Conservation (phyloP, 2,888 invertebrate genomes). For the Arge pagana region DNA sequence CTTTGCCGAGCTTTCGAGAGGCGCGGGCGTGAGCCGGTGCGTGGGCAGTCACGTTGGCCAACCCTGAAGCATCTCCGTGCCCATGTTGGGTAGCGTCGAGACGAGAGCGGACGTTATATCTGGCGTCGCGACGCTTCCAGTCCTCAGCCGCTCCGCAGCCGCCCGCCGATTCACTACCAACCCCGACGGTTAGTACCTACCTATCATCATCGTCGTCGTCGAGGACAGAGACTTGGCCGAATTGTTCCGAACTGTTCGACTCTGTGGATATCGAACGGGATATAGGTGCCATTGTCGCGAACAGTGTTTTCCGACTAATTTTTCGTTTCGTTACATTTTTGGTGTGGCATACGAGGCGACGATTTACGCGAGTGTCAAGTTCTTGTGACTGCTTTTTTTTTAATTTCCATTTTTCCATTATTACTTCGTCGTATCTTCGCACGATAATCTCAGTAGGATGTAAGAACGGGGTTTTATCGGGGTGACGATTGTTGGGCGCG, state of each 20-base stretch:
- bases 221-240: too few relatives aligned
- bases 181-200: constrained; percentile 49
- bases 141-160: constrained; percentile 53
- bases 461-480: too few relatives aligned
- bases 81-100: constrained; percentile 55
- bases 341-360: not conserved
- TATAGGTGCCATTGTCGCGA: too few relatives aligned
- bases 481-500: too few relatives aligned
- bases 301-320: too few relatives aligned
- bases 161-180: constrained; percentile 50
- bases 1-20: constrained; percentile 30
- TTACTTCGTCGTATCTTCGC: too few relatives aligned
- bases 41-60: constrained; percentile 53
- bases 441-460: too few relatives aligned
- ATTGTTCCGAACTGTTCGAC: too few relatives aligned
- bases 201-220: not conserved
- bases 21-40: constrained; percentile 40
- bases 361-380: constrained; percentile 11
- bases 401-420: too few relatives aligned
- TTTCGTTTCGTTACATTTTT: too few relatives aligned
- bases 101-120: constrained; percentile 52
- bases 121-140: constrained; percentile 50
- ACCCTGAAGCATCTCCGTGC: constrained; percentile 55
- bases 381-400: too few relatives aligned
- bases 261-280: too few relatives aligned